Evolutionary conservation across 2,113 vertebrate species (phyloP).

Genomic region (Theristicus caerulescens): DNA sequence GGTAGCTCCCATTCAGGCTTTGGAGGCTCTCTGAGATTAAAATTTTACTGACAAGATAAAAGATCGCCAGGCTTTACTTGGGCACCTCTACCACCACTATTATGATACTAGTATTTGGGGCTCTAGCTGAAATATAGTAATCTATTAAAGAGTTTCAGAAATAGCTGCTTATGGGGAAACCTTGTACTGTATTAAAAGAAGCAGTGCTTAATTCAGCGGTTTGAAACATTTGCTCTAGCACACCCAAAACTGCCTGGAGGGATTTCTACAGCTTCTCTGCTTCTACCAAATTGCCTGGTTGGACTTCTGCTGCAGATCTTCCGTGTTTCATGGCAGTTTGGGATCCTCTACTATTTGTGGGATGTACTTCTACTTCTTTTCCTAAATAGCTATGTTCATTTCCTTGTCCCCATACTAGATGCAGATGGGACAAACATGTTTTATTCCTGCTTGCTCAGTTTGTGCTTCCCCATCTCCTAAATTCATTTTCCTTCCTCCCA

Average conservation of each 20-base stretch:
- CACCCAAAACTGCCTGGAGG: not conserved
- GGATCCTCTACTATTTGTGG: not conserved
- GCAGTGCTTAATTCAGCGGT: not conserved
- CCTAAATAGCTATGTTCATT: not conserved
- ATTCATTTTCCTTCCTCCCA: not conserved
- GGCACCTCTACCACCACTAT: not conserved
- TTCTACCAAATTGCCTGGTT: not conserved
- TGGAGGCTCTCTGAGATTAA: not conserved
- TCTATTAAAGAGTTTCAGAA: not conserved
- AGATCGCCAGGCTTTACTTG: not conserved
- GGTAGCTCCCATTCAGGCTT: not conserved
- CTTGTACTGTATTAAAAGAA: not conserved
- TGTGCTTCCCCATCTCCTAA: not conserved
- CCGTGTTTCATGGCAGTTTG: not conserved
- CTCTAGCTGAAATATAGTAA: not conserved
- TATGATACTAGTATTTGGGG: not conserved
- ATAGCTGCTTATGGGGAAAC: not conserved
- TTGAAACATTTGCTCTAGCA: not conserved
- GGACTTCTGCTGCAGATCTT: not conserved
- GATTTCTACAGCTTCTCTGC: not conserved
- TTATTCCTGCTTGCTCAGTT: not conserved
- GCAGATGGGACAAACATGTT: not conserved
- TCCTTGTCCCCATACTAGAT: not conserved
- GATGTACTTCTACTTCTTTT: not conserved
- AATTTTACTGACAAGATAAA: not conserved